Evolutionary conservation across 2,888 invertebrate genomes (phyloP).

Genomic region (Tupiocoris notatus): DNA sequence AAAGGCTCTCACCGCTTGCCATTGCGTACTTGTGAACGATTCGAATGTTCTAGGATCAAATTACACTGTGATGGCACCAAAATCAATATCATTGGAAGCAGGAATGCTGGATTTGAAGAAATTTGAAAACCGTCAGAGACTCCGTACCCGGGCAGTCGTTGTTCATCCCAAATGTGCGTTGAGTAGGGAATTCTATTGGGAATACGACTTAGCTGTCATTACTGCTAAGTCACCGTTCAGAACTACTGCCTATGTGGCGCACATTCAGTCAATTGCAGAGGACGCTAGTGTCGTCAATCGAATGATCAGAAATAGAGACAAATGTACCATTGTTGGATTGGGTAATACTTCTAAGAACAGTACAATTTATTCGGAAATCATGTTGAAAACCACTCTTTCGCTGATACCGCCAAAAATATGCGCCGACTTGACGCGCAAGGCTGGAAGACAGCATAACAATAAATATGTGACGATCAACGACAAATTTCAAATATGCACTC

Average conservation of each 20-base stretch:
- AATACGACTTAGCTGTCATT: not conserved
- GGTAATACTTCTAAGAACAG: not conserved
- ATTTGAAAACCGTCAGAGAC: too few species aligned
- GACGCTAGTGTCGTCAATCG: not conserved
- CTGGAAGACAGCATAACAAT: not conserved
- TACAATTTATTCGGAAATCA: not conserved
- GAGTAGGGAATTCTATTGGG: not conserved
- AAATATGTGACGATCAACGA: too few species aligned
- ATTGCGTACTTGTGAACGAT: too few species aligned
- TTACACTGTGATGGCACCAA: too few species aligned
- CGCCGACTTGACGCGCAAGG: not conserved
- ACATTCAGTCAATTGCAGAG: not conserved
- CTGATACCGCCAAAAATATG: not conserved
- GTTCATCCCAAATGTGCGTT: not conserved
- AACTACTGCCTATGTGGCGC: not conserved
- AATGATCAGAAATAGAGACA: not conserved
- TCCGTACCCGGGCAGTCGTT: too few species aligned
- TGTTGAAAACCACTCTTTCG: not conserved
- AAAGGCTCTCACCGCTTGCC: too few species aligned
- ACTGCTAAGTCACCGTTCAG: not conserved
- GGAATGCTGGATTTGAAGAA: too few species aligned
- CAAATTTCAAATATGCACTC: not conserved
- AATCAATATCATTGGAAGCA: too few species aligned
- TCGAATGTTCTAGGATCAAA: too few species aligned
- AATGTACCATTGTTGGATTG: not conserved